These are phyloP conservation scores for Drosophila sp. DNA, from an alignment of 1,140 invertebrate genomes.

Conservation along the genomic window DNA sequence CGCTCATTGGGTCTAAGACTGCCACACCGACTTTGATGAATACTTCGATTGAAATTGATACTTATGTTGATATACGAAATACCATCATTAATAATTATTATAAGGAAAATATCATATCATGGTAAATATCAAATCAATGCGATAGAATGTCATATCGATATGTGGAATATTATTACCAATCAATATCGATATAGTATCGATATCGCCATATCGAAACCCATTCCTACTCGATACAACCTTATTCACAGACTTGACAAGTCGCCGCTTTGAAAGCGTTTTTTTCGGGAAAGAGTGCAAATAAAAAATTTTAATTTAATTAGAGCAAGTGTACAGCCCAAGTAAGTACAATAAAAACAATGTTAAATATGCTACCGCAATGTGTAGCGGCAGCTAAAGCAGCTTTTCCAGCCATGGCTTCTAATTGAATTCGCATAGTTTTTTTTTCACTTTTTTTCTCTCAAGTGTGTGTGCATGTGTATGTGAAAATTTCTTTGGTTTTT, in stretches of 20 bases:
- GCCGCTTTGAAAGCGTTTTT: constrained; percentile 44
- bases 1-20: no score
- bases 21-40: no score
- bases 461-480: constrained; percentile 14
- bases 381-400: background rate
- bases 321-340: constrained; percentile 25
- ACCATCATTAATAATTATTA: no score
- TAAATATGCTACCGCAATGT: background rate
- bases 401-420: constrained; percentile 15
- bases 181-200: no score
- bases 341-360: constrained; percentile 26
- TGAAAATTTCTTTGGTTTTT: constrained; percentile 29
- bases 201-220: no score
- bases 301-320: constrained; percentile 21
- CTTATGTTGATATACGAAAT: no score
- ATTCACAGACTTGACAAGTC: constrained; percentile 5
- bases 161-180: no score
- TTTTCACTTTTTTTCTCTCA: constrained; percentile 5
- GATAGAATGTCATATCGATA: no score
- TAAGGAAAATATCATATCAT: no score
- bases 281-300: constrained; percentile 28
- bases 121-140: no score
- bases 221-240: no score
- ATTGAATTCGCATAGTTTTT: constrained; percentile 17
- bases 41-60: no score